Percentiles rank a stretch among this genome's conserved stretches.
Evolutionary conservation across 2,797 vertebrate species (phyloP).

Genomic region (Rhadinocentrus ornatus): DNA sequence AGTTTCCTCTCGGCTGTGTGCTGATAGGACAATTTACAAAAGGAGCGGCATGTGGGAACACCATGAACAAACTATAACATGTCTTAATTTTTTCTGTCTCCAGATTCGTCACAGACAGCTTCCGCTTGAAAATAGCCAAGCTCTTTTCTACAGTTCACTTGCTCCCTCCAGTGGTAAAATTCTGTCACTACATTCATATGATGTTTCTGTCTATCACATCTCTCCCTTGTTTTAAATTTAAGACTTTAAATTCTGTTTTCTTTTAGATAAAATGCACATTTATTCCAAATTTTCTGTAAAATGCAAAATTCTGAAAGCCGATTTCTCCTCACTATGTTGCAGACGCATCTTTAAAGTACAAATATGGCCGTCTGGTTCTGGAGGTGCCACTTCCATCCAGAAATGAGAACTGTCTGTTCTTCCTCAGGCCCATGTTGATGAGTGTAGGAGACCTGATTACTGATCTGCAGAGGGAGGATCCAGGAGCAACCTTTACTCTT

Average conservation of each 20-base stretch:
- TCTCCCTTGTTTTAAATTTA: neutral
- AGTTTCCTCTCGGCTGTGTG: slow-evolving; percentile 32
- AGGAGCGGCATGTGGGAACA: slow-evolving; percentile 12
- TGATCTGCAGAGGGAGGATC: slow-evolving; percentile 88
- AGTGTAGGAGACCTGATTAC: slow-evolving; percentile 87
- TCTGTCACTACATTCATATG: slow-evolving; percentile 23
- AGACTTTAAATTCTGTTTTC: neutral
- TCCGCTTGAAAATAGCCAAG: slow-evolving; percentile 30
- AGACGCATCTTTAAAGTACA: slow-evolving; percentile 87
- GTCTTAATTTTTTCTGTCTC: neutral
- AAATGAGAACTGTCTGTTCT: slow-evolving; percentile 89
- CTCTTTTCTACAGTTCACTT: slow-evolving; percentile 70
- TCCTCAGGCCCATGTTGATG: slow-evolving; percentile 86
- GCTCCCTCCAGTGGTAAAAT: slow-evolving; percentile 76
- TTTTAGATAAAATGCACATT: neutral
- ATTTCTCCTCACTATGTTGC: slow-evolving; percentile 20
- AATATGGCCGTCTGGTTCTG: slow-evolving; percentile 87
- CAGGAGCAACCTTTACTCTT: slow-evolving; percentile 81
- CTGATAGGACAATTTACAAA: slow-evolving; percentile 37
- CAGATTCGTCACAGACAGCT: slow-evolving; percentile 58
- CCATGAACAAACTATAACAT: slow-evolving; percentile 11
- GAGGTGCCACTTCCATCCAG: slow-evolving; percentile 89
- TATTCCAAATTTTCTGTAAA: neutral
- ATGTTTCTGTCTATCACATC: neutral
- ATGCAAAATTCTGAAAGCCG: neutral